Percentiles rank a stretch among this genome's conserved stretches.
These are phyloP conservation scores for Siphonodentalium dalli DNA, from an alignment of 2,888 invertebrate genomes.

Conservation along the genomic window DNA sequence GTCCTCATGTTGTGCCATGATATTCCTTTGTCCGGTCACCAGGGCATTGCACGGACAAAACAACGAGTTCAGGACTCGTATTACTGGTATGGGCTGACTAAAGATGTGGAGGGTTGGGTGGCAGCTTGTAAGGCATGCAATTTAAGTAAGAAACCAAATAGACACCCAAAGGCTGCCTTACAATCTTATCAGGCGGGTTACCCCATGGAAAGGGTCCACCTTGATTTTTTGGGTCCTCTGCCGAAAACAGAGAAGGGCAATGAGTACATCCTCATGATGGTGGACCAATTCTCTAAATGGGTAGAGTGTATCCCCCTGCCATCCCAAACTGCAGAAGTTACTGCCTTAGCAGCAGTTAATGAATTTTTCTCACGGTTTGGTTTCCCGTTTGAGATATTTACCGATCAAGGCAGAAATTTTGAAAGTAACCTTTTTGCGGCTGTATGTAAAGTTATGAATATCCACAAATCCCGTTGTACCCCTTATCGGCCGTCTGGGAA, in stretches of 20 bases:
- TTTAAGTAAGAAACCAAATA: neutral
- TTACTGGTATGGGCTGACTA: neutral
- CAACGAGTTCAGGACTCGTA: constrained; percentile 3
- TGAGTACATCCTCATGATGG: constrained; percentile 16
- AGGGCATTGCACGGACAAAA: constrained; percentile 6
- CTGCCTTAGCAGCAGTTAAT: constrained; percentile 3
- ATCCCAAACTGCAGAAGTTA: too few relatives aligned
- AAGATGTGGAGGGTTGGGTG: too few relatives aligned
- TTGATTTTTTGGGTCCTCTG: constrained; percentile 17
- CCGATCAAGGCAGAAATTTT: constrained; percentile 17
- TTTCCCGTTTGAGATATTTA: constrained; percentile 4
- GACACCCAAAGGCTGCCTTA: neutral
- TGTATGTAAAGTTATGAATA: constrained; percentile 4
- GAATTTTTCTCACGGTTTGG: constrained; percentile 14
- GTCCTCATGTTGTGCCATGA: neutral
- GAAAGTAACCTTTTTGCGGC: constrained; percentile 7
- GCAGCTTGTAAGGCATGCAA: neutral
- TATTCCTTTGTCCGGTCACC: constrained; percentile 8
- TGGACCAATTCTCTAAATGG: constrained; percentile 12
- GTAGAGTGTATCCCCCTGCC: constrained; percentile 1
- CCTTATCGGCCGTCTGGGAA: constrained; percentile 13
- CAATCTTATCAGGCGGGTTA: constrained; percentile 81
- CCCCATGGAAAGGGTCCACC: constrained; percentile 18
- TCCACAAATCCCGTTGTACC: constrained; percentile 13
- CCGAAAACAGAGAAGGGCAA: constrained; percentile 9